phyloP scores from a whole-genome alignment of 92 coral and sea anemone species.

The Zoanthus sociatus region DNA sequence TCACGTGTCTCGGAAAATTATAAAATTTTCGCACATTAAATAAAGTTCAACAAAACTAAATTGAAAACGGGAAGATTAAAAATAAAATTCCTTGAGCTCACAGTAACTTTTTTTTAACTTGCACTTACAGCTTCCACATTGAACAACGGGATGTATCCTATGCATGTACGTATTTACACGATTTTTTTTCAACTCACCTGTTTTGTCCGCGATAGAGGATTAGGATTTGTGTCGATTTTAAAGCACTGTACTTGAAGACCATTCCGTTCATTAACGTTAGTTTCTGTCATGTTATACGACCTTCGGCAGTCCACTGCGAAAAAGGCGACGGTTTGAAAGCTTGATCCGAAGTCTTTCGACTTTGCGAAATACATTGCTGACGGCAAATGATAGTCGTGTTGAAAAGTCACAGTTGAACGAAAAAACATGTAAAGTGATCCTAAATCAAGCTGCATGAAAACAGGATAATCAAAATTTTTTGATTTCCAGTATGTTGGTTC shows the following conservation, averaged over 20 bases:
- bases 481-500: constrained; percentile 89
- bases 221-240: constrained; percentile 61
- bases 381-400: constrained; percentile 72
- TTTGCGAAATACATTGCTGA: constrained; percentile 91
- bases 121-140: neutral
- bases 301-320: constrained; percentile 76
- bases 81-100: neutral
- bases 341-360: constrained; percentile 82
- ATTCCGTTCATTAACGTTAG: constrained; percentile 61
- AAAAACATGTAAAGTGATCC: constrained; percentile 78
- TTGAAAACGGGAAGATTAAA: neutral
- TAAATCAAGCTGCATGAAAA: constrained; percentile 75
- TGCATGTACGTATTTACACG: neutral
- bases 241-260: constrained; percentile 81
- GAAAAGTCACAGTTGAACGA: constrained; percentile 73
- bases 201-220: constrained; percentile 24
- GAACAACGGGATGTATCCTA: neutral
- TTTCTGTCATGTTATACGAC: constrained; percentile 80
- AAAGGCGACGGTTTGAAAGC: constrained; percentile 63
- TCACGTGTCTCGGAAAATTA: neutral
- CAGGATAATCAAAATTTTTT: constrained; percentile 80
- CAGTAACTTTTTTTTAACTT: neutral
- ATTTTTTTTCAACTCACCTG: constrained; percentile 49
- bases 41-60: neutral
- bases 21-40: no score